Conservation (phyloP, 2,888 invertebrate species). For the Frankliniella fusca region DNA sequence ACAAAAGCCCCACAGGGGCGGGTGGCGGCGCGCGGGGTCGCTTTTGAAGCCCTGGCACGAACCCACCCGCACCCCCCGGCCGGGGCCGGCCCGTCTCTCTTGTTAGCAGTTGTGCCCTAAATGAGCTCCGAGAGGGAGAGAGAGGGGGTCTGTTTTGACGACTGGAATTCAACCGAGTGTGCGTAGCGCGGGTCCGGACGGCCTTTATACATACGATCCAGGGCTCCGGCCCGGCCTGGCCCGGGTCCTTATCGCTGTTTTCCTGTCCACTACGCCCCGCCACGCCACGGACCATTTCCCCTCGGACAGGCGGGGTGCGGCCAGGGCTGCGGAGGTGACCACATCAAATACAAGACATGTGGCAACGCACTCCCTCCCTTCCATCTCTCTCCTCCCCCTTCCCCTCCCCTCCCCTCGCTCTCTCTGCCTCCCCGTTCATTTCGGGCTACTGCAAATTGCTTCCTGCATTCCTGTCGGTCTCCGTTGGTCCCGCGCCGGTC, state of each 20-base stretch:
- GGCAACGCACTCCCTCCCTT: background rate
- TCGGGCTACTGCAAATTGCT: constrained; percentile 20
- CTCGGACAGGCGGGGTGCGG: background rate
- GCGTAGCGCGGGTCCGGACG: background rate
- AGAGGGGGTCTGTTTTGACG: constrained; percentile 15
- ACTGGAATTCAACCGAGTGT: constrained; percentile 21
- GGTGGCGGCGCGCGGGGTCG: background rate
- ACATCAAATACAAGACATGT: constrained; percentile 23
- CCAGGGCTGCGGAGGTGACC: background rate
- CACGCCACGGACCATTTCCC: constrained; percentile 15
- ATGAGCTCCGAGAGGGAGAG: background rate
- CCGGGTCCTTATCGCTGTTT: constrained; percentile 13
- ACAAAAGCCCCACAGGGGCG: background rate
- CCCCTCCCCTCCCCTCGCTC: background rate
- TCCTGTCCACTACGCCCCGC: constrained; percentile 23
- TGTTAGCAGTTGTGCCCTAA: constrained; percentile 13
- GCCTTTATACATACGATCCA: constrained; percentile 2
- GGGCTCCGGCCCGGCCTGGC: background rate
- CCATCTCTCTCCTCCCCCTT: background rate
- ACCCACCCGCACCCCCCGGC: background rate
- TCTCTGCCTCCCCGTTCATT: background rate
- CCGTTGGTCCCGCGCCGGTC: background rate
- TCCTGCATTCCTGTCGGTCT: constrained; percentile 6
- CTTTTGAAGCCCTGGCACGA: background rate
- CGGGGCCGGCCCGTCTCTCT: background rate